A percentile compares a stretch with the other conserved stretches of the same genome.
Conservation (phyloP, 1,140 invertebrate species). For the Ceratosolen fusciceps region DNA sequence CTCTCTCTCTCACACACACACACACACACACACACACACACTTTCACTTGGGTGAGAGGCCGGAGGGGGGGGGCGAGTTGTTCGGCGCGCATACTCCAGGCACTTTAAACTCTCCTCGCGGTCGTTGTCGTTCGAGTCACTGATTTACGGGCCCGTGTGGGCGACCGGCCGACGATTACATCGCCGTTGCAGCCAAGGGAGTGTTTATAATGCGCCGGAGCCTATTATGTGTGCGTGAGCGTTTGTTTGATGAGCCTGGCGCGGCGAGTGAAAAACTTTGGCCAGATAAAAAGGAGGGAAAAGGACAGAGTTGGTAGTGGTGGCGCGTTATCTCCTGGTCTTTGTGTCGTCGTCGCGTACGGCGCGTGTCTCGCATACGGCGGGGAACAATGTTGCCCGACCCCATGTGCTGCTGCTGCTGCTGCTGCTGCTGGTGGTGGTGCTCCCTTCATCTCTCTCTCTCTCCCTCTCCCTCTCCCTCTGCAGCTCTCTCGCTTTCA, state of each 20-base stretch:
- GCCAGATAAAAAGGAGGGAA: neutral
- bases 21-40: too few species aligned
- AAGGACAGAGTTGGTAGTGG: too few species aligned
- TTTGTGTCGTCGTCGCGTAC: neutral
- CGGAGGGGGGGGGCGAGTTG: too few species aligned
- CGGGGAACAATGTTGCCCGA: neutral
- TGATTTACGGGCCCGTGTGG: conserved; percentile 52
- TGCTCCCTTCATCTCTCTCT: too few species aligned
- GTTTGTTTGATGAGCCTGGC: conserved; percentile 10
- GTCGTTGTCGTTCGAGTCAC: conserved; percentile 42
- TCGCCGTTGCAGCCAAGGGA: conserved; percentile 36
- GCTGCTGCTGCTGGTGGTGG: too few species aligned
- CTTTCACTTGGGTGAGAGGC: too few species aligned
- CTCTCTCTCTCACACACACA: conserved; percentile 41
- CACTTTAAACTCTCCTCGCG: conserved; percentile 19
- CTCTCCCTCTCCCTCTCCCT: too few species aligned
- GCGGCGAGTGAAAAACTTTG: neutral
- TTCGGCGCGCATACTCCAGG: neutral
- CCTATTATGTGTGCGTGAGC: neutral
- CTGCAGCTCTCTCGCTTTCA: too few species aligned
- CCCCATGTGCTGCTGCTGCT: too few species aligned
- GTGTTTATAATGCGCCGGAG: conserved; percentile 49
- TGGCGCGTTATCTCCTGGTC: neutral
- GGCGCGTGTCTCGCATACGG: conserved; percentile 17
- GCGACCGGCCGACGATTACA: conserved; percentile 53